Percentiles rank a stretch among this genome's conserved stretches.
These are phyloP conservation scores for Aporrectodea caliginosa DNA, from an alignment of 1,140 invertebrate genomes.

Conservation along the genomic window DNA sequence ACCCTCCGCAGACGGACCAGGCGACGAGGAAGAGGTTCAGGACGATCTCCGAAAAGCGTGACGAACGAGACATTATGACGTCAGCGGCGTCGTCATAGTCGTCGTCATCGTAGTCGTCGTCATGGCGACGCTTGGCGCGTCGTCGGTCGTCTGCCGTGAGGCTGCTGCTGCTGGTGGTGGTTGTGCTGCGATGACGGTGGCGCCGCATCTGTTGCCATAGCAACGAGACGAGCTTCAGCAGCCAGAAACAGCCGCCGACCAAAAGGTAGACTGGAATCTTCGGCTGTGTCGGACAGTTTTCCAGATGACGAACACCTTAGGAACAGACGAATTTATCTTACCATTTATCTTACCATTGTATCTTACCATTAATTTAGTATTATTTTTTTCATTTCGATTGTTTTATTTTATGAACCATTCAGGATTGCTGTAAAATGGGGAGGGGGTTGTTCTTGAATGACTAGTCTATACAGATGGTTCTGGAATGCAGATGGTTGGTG, in stretches of 20 bases:
- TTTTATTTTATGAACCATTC: too few relatives aligned
- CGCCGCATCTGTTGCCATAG: conserved; percentile 62
- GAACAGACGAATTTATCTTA: too few relatives aligned
- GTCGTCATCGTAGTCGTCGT: conserved; percentile 55
- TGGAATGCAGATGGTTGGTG: too few relatives aligned
- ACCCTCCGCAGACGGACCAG: conserved; percentile 65
- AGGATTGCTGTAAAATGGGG: too few relatives aligned
- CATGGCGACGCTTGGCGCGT: not conserved
- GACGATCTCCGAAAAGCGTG: conserved; percentile 57
- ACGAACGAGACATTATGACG: conserved; percentile 41
- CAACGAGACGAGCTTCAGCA: conserved; percentile 52
- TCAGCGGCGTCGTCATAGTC: conserved; percentile 43
- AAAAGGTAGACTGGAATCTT: conserved; percentile 49
- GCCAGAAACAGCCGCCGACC: conserved; percentile 47
- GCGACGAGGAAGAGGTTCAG: conserved; percentile 62
- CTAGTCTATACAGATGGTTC: too few relatives aligned
- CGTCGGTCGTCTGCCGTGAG: not conserved
- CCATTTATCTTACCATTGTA: too few relatives aligned
- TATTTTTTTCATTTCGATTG: too few relatives aligned
- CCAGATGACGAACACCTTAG: conserved; percentile 49
- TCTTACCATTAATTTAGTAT: too few relatives aligned
- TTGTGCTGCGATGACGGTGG: not conserved
- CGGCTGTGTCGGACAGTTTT: conserved; percentile 47
- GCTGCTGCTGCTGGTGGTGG: not conserved
- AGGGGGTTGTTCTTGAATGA: too few relatives aligned